Base-by-base conservation (phyloP, 2,888 invertebrate genomes). In the Clunio marinus region DNA sequence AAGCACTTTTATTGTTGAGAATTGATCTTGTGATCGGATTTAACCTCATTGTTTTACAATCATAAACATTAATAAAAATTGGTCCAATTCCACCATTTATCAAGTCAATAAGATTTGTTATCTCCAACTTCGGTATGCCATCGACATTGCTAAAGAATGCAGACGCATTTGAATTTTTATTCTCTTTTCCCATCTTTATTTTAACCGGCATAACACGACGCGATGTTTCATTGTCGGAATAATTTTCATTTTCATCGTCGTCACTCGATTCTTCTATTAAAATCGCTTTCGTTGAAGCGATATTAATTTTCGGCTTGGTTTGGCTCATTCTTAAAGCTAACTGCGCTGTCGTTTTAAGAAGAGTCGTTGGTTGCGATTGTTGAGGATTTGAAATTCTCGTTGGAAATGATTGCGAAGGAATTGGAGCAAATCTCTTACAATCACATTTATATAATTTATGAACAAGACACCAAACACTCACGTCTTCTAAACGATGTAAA, bases 381-480 rank as follows among this genome's bases (percentile, higher is more conserved):
- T 32, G 32, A 4, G 4, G 32, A 7, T 32, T n/a, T n/a, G n/a
- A n/a, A n/a, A n/a, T n/a, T n/a, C n/a, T n/a, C n/a, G n/a, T n/a
- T n/a, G n/a, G n/a, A n/a, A n/a, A n/a, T n/a, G n/a, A n/a, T n/a
- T n/a, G n/a, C n/a, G n/a, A n/a, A n/a, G n/a, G n/a, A n/a, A n/a
- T n/a, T n/a, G n/a, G n/a, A n/a, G n/a, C n/a, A n/a, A n/a, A n/a
- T n/a, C n/a, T n/a, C n/a, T n/a, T 51, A 7, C 51, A 51, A 51
- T 2, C 5, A 17, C 88, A 88, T 73, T 84, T 83, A 72, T 88
- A 86, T 59, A 85, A 75, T 72, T 82, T 80, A 74, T 88, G 88
- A 1, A 83, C 79, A 82, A 87, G 83, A 72, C 88, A 88, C 80
- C 82, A 87, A 0, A 84, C 83, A 70, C 84, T 82, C 57, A 87